Conservation (phyloP, 2,888 invertebrate genomes). For the Drosophila subquinaria region DNA sequence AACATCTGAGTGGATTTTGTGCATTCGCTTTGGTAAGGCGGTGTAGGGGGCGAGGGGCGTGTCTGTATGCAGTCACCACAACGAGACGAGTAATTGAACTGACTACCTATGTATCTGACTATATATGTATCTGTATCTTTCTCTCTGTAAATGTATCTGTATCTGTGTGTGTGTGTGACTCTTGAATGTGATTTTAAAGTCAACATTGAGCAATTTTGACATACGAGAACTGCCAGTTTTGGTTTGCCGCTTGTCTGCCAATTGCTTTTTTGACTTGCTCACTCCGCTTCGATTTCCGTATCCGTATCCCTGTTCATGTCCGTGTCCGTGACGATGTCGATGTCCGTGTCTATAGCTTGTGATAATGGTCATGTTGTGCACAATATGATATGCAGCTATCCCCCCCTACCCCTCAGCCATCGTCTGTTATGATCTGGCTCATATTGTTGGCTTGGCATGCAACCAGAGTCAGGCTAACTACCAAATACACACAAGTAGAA, state of each 20-base stretch:
- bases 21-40: background rate
- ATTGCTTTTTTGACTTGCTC: slow-evolving; percentile 24
- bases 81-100: slow-evolving; percentile 71
- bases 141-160: background rate
- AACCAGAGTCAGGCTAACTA: background rate
- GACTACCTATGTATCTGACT: slow-evolving; percentile 22
- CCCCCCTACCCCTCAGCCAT: slow-evolving; percentile 19
- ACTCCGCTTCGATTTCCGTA: slow-evolving; percentile 3
- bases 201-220: slow-evolving; percentile 68
- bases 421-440: slow-evolving; percentile 47
- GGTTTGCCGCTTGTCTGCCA: slow-evolving; percentile 73
- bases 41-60: slow-evolving; percentile 10
- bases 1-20: slow-evolving; percentile 43
- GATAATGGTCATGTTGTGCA: slow-evolving; percentile 53
- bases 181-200: slow-evolving; percentile 77
- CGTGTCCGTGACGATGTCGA: slow-evolving; percentile 3
- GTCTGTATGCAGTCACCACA: slow-evolving; percentile 48
- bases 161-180: slow-evolving; percentile 17
- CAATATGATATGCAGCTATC: slow-evolving; percentile 32
- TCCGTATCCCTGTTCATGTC: slow-evolving; percentile 2
- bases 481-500: background rate
- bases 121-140: slow-evolving; percentile 18
- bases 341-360: slow-evolving; percentile 22
- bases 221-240: slow-evolving; percentile 72
- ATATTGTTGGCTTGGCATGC: slow-evolving; percentile 40